phyloP scores from a whole-genome alignment of 1,140 invertebrate genomes.

The Homarus americanus region DNA sequence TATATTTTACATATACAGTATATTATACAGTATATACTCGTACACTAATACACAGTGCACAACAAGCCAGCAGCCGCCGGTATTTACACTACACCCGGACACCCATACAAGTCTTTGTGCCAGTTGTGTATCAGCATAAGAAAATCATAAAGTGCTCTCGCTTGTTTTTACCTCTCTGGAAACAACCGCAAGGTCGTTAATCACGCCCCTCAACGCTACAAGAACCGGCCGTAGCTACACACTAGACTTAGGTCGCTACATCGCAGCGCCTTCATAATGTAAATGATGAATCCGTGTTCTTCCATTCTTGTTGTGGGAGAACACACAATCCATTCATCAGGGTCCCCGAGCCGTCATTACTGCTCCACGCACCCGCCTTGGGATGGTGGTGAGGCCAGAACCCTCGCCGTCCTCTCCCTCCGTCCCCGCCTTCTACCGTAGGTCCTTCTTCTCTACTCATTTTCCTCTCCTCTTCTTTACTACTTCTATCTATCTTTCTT shows the following conservation, averaged over 20 bases:
- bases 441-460: no score
- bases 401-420: not conserved
- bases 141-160: conserved; percentile 57
- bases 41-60: no score
- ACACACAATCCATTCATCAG: conserved; percentile 66
- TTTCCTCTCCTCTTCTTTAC: no score
- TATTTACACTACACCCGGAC: conserved; percentile 31
- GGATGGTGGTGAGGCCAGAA: not conserved
- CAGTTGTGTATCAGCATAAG: conserved; percentile 51
- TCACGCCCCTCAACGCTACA: no score
- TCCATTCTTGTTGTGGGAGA: conserved; percentile 65
- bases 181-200: not conserved
- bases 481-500: no score
- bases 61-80: no score
- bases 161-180: not conserved
- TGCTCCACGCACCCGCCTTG: not conserved
- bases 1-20: no score
- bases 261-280: conserved; percentile 60
- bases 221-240: conserved; percentile 1
- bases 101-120: conserved; percentile 37
- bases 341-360: conserved; percentile 7
- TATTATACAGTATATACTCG: no score
- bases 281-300: conserved; percentile 69
- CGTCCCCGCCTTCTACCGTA: not conserved
- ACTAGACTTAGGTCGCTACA: not conserved